Conservation (phyloP, 2,888 invertebrate species). For the Tipula unca region DNA sequence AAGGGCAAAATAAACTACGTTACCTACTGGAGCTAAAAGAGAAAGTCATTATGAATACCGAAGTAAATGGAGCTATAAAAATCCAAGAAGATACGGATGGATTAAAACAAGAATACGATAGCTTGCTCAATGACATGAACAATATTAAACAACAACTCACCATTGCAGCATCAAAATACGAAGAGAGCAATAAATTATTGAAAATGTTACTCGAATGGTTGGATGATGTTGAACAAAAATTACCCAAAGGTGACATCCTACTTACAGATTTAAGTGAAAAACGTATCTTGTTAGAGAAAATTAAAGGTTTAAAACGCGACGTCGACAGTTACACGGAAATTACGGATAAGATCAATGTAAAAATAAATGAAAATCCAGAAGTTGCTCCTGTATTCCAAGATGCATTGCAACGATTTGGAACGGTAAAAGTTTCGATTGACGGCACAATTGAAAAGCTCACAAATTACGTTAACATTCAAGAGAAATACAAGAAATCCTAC, state of each 20-base stretch:
- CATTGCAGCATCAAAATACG: slow-evolving; percentile 65
- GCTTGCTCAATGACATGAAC: slow-evolving; percentile 70
- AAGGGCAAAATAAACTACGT: slow-evolving; percentile 78
- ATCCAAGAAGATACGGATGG: slow-evolving; percentile 88
- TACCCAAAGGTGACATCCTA: slow-evolving; percentile 60
- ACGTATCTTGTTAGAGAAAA: slow-evolving; percentile 79
- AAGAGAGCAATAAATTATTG: slow-evolving; percentile 78
- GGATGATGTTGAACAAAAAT: slow-evolving; percentile 76
- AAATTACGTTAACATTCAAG: slow-evolving; percentile 76
- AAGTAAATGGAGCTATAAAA: slow-evolving; percentile 75
- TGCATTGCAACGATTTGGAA: slow-evolving; percentile 61
- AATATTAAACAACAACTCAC: slow-evolving; percentile 68
- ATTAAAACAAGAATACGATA: slow-evolving; percentile 83
- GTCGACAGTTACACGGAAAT: slow-evolving; percentile 70
- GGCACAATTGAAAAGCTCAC: slow-evolving; percentile 67
- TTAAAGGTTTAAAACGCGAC: slow-evolving; percentile 72
- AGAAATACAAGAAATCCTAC: slow-evolving; percentile 73
- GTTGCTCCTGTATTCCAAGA: slow-evolving; percentile 61
- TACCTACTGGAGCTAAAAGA: slow-evolving; percentile 87
- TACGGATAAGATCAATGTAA: slow-evolving; percentile 65
- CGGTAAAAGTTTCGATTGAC: slow-evolving; percentile 55
- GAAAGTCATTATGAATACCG: slow-evolving; percentile 87
- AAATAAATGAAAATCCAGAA: slow-evolving; percentile 60
- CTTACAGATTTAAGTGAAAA: slow-evolving; percentile 86
- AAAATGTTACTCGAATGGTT: slow-evolving; percentile 80